Evolutionary conservation across 2,797 vertebrate genomes (phyloP).

Genomic region (Gymnopithys bicolor): DNA sequence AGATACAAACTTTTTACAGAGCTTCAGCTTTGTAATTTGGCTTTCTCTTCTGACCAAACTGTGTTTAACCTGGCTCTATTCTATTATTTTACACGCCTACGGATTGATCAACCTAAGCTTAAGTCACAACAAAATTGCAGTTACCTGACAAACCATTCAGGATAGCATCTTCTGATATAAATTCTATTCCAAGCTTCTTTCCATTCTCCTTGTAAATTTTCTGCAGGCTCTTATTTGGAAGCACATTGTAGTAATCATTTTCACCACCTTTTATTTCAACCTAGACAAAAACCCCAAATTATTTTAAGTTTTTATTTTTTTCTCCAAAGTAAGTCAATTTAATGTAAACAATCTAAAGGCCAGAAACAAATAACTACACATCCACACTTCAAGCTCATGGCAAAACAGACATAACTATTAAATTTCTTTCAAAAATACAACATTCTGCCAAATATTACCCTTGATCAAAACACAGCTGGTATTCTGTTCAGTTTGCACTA

Average conservation of each 20-base stretch:
- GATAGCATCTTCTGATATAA: conserved; percentile 78
- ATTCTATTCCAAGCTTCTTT: conserved; percentile 84
- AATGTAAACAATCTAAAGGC: neutral
- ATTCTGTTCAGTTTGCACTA: neutral
- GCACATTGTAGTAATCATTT: conserved; percentile 83
- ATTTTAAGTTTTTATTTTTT: neutral
- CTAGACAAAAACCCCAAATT: conserved; percentile 57
- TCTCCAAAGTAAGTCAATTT: neutral
- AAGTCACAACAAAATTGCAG: neutral
- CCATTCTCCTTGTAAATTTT: conserved; percentile 84
- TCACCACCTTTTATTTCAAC: conserved; percentile 81
- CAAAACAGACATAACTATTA: neutral
- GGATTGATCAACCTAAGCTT: neutral
- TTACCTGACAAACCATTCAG: conserved; percentile 81
- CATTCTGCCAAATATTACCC: neutral
- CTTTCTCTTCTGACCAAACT: neutral
- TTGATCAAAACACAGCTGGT: neutral
- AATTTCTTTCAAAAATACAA: neutral
- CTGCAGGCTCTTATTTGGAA: conserved; percentile 85
- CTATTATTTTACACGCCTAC: neutral
- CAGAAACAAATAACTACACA: neutral
- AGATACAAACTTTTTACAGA: neutral
- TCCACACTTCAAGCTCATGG: neutral
- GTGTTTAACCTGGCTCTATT: neutral
- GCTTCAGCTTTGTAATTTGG: neutral